These are phyloP conservation scores for Marmota monax DNA, from an alignment of 2,113 vertebrate species.

Conservation along the genomic window DNA sequence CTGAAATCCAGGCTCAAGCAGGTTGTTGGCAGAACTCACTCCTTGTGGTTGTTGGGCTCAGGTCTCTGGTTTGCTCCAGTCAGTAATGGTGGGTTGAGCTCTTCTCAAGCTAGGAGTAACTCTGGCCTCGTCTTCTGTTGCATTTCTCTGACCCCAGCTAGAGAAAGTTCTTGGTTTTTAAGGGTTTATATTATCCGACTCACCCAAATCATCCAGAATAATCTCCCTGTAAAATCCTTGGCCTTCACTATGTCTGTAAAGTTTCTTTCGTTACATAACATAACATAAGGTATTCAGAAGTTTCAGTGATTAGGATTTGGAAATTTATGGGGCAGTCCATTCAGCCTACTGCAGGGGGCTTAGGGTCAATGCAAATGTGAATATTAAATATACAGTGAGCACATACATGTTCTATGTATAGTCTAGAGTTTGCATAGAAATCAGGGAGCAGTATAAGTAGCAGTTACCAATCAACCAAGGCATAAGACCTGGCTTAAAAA, in stretches of 20 bases:
- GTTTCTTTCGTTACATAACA: no score
- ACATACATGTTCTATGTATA: not conserved
- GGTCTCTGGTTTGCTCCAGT: no score
- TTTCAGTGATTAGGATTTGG: not conserved
- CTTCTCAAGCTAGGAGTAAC: not conserved
- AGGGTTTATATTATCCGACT: not conserved
- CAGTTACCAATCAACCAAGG: not conserved
- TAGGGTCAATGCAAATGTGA: not conserved
- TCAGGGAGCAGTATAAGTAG: not conserved
- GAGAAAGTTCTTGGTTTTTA: not conserved
- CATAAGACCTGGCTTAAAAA: not conserved
- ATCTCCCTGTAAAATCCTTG: no score
- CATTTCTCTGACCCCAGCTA: no score
- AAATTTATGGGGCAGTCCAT: not conserved
- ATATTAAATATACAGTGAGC: not conserved
- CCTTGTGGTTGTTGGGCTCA: not conserved
- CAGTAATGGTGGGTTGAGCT: not conserved
- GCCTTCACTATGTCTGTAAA: no score
- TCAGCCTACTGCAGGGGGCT: not conserved
- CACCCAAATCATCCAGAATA: no score
- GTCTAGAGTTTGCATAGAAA: not conserved
- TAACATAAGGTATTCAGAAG: no score
- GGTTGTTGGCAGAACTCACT: not conserved
- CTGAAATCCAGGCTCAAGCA: no score
- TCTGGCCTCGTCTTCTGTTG: no score